phyloP scores from a whole-genome alignment of 2,888 invertebrate species.

The Scrobipalpa atriplicella region DNA sequence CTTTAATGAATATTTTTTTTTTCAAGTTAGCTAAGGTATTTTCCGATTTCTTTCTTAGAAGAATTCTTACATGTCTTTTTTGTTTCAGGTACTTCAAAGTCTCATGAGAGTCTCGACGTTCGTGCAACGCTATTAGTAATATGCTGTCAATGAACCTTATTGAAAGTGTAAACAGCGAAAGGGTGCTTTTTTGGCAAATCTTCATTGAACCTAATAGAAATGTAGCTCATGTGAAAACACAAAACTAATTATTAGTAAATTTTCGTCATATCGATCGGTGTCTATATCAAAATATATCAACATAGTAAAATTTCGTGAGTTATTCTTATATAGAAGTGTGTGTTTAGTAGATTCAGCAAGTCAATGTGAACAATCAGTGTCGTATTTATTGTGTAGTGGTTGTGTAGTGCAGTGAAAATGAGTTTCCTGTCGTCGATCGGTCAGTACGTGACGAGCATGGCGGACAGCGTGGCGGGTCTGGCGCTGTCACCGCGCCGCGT shows the following conservation, averaged over 20 bases:
- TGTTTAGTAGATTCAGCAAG: neutral
- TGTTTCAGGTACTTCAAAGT: neutral
- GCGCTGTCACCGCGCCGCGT: slow-evolving; percentile 89
- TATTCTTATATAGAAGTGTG: slow-evolving; percentile 2
- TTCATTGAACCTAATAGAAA: neutral
- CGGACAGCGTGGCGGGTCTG: slow-evolving; percentile 92
- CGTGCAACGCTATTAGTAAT: neutral
- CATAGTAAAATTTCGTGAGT: neutral
- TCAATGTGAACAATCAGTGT: slow-evolving; percentile 7
- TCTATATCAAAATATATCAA: slow-evolving; percentile 12
- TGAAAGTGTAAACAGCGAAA: neutral
- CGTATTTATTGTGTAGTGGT: slow-evolving; percentile 13
- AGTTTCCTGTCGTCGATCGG: slow-evolving; percentile 94
- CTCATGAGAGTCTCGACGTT: neutral
- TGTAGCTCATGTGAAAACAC: slow-evolving; percentile 17
- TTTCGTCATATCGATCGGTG: slow-evolving; percentile 9
- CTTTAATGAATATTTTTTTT: slow-evolving; percentile 8
- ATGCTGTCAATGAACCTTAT: neutral
- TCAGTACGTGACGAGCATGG: slow-evolving; percentile 93
- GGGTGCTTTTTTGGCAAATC: neutral
- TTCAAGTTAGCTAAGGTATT: neutral
- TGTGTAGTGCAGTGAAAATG: slow-evolving; percentile 75
- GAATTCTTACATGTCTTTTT: slow-evolving; percentile 2
- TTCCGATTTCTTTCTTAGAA: neutral
- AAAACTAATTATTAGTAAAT: neutral